Evolutionary conservation across 1,140 invertebrate genomes (phyloP), one percentile per base, ranked within the genome.

Genomic region (Brachionus manjavacas): DNA sequence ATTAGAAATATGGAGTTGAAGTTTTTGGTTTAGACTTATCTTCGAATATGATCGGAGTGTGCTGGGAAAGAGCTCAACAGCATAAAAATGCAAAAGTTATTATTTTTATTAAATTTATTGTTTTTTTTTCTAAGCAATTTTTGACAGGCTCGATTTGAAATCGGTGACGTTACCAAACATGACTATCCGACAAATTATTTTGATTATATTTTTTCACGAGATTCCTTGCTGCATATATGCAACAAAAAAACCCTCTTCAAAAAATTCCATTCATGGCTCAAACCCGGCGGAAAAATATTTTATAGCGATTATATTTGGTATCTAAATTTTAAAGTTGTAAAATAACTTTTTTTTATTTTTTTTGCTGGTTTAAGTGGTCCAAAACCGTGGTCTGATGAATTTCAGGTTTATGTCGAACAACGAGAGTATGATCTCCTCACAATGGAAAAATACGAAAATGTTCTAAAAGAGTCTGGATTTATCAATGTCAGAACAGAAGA

Each of bases 1-100:
- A 64, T 46, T 81, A 81, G 79, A 81, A 64, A 60, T 92, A 90
- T 87, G 91, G 91, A 1, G 89, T 90, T 3, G 87, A 89, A 52
- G 91, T 93, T 39, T 86, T 90, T 55, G 92, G 91, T 31, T 89
- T 92, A 46, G 92, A 93, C 87, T 86, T 93, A 72, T 92, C 91
- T 8, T 88, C 90, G 1, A 92, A 92, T 86, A 93, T 93, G 92
- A 90, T 92, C 79, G 87, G 89, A n/a, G 88, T 92, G 25, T 92
- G 91, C n/a, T 85, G 91, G 31, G 79, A 81, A 39, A 60, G 79
- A 64, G 52, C 79, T 88, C 91, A 85, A 85, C 88, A 85, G 31
- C 74, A 85, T 86, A n/a, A 85, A 86, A 20, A 87, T 88, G 80
- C 84, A 35, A 81, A 81, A 66, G 79, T 81, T 28, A n/a, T 41